phyloP scores from a whole-genome alignment of 1,140 invertebrate species.

The Drosophila seguyi region DNA sequence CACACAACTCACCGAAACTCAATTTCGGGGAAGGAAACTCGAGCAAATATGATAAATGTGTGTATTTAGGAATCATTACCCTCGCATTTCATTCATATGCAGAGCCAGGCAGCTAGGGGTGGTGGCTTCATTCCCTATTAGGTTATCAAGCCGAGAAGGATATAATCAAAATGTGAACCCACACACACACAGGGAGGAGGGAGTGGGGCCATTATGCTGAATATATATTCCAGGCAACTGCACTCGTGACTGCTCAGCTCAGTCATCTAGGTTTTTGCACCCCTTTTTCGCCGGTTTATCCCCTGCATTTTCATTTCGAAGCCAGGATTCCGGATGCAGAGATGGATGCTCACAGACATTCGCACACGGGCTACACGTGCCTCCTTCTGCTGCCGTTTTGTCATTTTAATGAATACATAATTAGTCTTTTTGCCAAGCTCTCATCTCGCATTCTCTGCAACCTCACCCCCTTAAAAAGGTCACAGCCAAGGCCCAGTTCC shows the following conservation, averaged over 20 bases:
- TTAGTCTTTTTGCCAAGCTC: slow-evolving; percentile 75
- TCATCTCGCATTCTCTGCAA: slow-evolving; percentile 30
- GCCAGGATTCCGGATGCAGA: slow-evolving; percentile 7
- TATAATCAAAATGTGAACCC: slow-evolving; percentile 45
- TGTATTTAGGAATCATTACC: slow-evolving; percentile 59
- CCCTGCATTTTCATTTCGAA: slow-evolving; percentile 23
- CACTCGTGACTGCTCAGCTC: slow-evolving; percentile 41
- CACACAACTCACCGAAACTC: slow-evolving; percentile 10
- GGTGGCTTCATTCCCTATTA: slow-evolving; percentile 32
- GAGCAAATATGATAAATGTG: slow-evolving; percentile 49
- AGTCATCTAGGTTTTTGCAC: neutral
- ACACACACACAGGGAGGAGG: neutral
- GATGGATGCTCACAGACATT: slow-evolving; percentile 14
- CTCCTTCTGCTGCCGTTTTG: slow-evolving; percentile 60
- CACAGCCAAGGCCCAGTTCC: slow-evolving; percentile 4
- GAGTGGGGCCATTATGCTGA: slow-evolving; percentile 46
- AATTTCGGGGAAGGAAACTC: slow-evolving; percentile 15
- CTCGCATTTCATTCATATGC: slow-evolving; percentile 17
- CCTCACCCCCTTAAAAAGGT: slow-evolving; percentile 4
- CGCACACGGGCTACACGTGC: neutral
- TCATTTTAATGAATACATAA: slow-evolving; percentile 82
- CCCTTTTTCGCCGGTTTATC: slow-evolving; percentile 5
- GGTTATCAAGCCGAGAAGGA: slow-evolving; percentile 45
- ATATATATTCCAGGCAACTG: slow-evolving; percentile 43
- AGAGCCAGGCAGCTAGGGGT: neutral